A percentile compares a stretch with the other conserved stretches of the same genome.
Evolutionary conservation across 2,888 invertebrate species (phyloP).

Genomic region (Pomacea canaliculata): DNA sequence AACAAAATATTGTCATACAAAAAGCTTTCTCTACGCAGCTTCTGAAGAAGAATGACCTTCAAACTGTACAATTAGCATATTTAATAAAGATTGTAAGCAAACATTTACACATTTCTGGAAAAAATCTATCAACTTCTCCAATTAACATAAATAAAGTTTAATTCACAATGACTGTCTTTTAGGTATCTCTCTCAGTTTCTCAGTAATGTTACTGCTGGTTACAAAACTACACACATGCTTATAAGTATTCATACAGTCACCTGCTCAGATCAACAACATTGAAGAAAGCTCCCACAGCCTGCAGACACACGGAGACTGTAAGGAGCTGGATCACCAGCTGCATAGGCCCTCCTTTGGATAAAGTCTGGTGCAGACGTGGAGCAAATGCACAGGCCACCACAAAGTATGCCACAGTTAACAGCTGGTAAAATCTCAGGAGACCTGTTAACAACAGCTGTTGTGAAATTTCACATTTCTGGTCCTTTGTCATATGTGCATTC

Average conservation of each 20-base stretch:
- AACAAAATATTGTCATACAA: neutral
- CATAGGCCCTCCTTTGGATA: constrained; percentile 66
- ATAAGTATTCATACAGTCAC: constrained; percentile 30
- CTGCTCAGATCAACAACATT: constrained; percentile 62
- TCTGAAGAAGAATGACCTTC: too few species aligned
- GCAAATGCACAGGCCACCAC: constrained; percentile 64
- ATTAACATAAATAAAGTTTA: too few species aligned
- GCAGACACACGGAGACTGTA: constrained; percentile 56
- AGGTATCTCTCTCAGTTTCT: too few species aligned
- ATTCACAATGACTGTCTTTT: too few species aligned
- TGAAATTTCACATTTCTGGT: neutral
- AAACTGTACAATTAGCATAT: too few species aligned
- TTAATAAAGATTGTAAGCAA: too few species aligned
- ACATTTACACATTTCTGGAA: too few species aligned
- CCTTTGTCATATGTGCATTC: neutral
- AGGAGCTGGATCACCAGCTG: constrained; percentile 64
- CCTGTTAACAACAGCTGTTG: constrained; percentile 42
- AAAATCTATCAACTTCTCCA: too few species aligned
- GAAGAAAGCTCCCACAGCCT: constrained; percentile 56
- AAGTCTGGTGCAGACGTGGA: constrained; percentile 57
- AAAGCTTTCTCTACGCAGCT: too few species aligned
- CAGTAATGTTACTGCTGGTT: too few species aligned
- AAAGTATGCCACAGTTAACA: constrained; percentile 61
- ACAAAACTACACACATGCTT: too few species aligned
- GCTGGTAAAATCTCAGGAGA: constrained; percentile 62